Evolutionary conservation across 2,888 invertebrate species (phyloP).

Genomic region (Rhogogaster chlorosoma): DNA sequence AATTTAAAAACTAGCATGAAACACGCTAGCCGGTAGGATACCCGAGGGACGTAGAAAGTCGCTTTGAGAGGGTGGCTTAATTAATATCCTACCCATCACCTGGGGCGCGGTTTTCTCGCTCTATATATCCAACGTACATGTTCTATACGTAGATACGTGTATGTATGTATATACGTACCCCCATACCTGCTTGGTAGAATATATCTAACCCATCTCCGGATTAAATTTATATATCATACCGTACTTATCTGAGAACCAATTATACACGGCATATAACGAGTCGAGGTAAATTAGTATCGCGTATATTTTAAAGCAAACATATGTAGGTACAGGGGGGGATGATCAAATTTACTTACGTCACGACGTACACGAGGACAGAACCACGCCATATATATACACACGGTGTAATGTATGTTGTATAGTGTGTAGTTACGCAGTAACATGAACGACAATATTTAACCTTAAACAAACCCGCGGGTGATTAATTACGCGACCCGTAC

Average conservation of each 20-base stretch:
- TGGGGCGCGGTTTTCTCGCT: constrained; percentile 1
- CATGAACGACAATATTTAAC: constrained; percentile 34
- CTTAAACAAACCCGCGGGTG: constrained; percentile 9
- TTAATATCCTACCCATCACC: constrained; percentile 19
- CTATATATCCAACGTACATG: background rate
- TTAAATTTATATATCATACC: background rate
- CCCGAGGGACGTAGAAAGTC: background rate
- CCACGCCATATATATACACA: background rate
- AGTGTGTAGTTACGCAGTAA: background rate
- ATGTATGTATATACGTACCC: background rate
- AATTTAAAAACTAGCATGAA: background rate
- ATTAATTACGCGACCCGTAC: constrained; percentile 19
- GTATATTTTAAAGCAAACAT: background rate
- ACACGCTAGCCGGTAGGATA: background rate
- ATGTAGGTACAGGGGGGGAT: background rate
- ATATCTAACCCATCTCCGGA: background rate
- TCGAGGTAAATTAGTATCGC: background rate
- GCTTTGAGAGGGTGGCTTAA: background rate
- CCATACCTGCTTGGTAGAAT: background rate
- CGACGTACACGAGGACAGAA: background rate
- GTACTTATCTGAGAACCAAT: background rate
- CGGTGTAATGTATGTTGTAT: background rate
- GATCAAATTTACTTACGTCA: background rate
- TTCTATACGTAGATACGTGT: background rate
- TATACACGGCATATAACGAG: background rate